Percentiles rank a stretch among this genome's conserved stretches.
Evolutionary conservation across 2,797 vertebrate genomes (phyloP).

Genomic region (Kryptolebias ocellatus): DNA sequence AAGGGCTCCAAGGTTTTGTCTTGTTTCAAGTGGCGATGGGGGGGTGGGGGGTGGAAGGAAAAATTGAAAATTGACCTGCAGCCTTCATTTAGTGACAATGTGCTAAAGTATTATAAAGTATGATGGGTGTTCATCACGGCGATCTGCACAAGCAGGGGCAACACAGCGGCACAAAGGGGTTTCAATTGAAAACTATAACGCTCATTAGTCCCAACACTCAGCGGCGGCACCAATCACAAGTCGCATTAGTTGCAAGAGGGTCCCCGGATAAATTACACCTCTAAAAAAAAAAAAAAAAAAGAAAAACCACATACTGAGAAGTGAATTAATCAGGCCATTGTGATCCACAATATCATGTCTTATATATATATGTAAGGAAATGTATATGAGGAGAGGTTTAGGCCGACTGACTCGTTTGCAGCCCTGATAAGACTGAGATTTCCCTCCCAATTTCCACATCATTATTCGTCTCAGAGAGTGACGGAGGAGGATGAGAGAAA

Average conservation of each 20-base stretch:
- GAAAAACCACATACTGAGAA: constrained; percentile 53
- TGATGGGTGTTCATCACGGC: constrained; percentile 80
- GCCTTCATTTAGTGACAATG: constrained; percentile 79
- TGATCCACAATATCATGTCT: constrained; percentile 19
- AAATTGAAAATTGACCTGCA: constrained; percentile 81
- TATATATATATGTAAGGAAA: constrained; percentile 7
- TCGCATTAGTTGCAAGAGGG: constrained; percentile 76
- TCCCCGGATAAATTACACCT: constrained; percentile 60
- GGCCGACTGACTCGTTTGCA: not conserved
- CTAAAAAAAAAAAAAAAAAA: constrained; percentile 62
- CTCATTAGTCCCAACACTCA: constrained; percentile 81
- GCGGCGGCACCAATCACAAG: constrained; percentile 79
- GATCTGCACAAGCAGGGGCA: constrained; percentile 78
- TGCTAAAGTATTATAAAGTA: constrained; percentile 80
- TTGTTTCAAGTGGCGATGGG: constrained; percentile 77
- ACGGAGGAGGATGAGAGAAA: constrained; percentile 12
- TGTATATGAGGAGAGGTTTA: constrained; percentile 2
- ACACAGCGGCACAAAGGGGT: constrained; percentile 76
- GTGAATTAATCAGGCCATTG: constrained; percentile 49
- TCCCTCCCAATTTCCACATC: constrained; percentile 6
- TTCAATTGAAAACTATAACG: constrained; percentile 83
- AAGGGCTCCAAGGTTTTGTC: constrained; percentile 78
- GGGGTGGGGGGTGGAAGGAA: constrained; percentile 60
- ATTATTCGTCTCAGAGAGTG: constrained; percentile 14
- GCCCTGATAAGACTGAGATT: constrained; percentile 7